Base-by-base conservation (phyloP, 2,797 vertebrate species). In the Hippocampus kuda region DNA sequence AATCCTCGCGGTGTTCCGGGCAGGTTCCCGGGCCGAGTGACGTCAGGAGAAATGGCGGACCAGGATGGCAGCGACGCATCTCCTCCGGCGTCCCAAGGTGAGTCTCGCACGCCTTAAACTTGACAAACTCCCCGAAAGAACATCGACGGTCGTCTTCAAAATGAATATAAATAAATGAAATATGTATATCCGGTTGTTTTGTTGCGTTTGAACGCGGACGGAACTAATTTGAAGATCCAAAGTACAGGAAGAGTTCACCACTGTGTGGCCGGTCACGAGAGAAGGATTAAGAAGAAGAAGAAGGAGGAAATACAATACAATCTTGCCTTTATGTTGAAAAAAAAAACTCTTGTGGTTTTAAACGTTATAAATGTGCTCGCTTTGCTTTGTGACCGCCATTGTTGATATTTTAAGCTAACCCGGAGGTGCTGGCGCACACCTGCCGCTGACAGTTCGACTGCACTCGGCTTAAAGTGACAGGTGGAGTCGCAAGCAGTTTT, bases 21-120 rank as follows among this genome's bases (percentile, higher is more conserved):
- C 81, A 72, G 77, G 78, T 81, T 75, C 54, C 63, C 66, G 57
- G 72, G 74, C 66, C 60, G 71, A 73, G 79, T 91, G 90, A 93
- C 92, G 92, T 91, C 89, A 90, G 84, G 83, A 90, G 90, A 87
- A 89, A 93, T 93, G 92, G 92, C 92, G 90, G 92, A 92, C 77
- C 88, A 77, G 89, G 90, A 89, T 78, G 89, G 86, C 83, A 87
- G 86, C 83, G 89, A 87, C 87, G 84, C 85, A 81, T 89, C 88
- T 86, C 83, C 81, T 80, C 79, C 85, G 64, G 85, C 85, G 80
- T 90, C 88, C 84, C 90, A 89, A 89, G 91, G 92, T 92, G 88
- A 92, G 89, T 77, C 77, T 41, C 11, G 9, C 24, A 61, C 20
- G 27, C 34, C 63, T 4, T 12, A 71, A 85, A 84, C 67, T 72